phyloP scores from a whole-genome alignment of 2,797 vertebrate genomes.

The Sebastes iracundus region DNA sequence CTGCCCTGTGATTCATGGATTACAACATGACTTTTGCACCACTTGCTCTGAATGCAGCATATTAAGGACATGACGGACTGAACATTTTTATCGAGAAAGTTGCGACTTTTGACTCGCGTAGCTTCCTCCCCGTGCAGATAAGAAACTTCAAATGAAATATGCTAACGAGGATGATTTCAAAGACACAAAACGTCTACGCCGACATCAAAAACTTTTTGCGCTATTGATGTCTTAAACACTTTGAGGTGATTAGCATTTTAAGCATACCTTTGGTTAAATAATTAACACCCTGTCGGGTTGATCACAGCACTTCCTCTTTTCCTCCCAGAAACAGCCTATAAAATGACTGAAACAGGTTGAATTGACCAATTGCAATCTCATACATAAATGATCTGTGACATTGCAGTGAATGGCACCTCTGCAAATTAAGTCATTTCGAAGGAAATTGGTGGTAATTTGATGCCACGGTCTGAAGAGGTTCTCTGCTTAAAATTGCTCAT shows the following conservation, averaged over 20 bases:
- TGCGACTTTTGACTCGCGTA: background rate
- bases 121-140: background rate
- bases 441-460: slow-evolving; percentile 65
- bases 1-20: slow-evolving; percentile 50
- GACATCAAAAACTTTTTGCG: slow-evolving; percentile 26
- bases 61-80: slow-evolving; percentile 13
- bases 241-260: slow-evolving; percentile 53
- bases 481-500: slow-evolving; percentile 25
- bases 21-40: slow-evolving; percentile 24
- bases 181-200: background rate
- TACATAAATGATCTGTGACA: slow-evolving; percentile 58
- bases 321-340: slow-evolving; percentile 12
- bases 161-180: slow-evolving; percentile 29
- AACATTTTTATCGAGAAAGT: background rate
- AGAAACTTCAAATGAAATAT: slow-evolving; percentile 39
- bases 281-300: slow-evolving; percentile 42
- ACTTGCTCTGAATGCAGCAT: background rate
- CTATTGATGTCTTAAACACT: slow-evolving; percentile 40
- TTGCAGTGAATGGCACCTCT: slow-evolving; percentile 49
- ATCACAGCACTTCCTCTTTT: slow-evolving; percentile 31
- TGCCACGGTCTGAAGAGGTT: slow-evolving; percentile 45
- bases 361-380: slow-evolving; percentile 62
- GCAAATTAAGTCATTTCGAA: slow-evolving; percentile 58
- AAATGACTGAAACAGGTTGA: slow-evolving; percentile 50
- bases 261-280: slow-evolving; percentile 52